These are phyloP conservation scores for Digitonthophagus gazella DNA, from an alignment of 2,888 invertebrate species.

Conservation along the genomic window DNA sequence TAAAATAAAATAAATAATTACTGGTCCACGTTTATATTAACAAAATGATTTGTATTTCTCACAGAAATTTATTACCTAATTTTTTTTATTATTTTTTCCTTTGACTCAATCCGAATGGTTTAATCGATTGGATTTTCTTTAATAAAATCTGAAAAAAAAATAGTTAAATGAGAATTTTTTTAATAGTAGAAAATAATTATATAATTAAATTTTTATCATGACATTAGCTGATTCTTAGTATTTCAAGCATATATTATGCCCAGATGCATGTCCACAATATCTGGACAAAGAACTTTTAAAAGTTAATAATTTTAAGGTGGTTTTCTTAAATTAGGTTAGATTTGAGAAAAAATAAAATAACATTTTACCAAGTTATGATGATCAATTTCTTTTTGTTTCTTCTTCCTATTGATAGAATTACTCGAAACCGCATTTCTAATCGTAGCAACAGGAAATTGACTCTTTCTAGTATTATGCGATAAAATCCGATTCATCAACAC, in stretches of 20 bases:
- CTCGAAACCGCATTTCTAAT: slow-evolving; percentile 31
- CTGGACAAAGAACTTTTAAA: too few relatives aligned
- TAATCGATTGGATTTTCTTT: slow-evolving; percentile 38
- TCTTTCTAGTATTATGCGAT: slow-evolving; percentile 33
- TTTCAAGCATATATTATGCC: too few relatives aligned
- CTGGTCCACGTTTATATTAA: slow-evolving; percentile 4
- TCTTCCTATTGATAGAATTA: slow-evolving; percentile 37
- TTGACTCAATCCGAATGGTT: slow-evolving; percentile 36
- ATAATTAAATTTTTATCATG: too few relatives aligned
- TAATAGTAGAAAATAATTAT: slow-evolving; percentile 7
- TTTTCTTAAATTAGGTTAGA: too few relatives aligned
- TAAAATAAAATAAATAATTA: not conserved
- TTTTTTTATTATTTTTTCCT: slow-evolving; percentile 15
- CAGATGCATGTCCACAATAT: too few relatives aligned
- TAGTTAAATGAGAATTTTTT: slow-evolving; percentile 7
- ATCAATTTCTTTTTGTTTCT: slow-evolving; percentile 38
- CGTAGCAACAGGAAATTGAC: slow-evolving; percentile 25
- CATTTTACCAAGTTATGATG: slow-evolving; percentile 38
- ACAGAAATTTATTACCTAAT: not conserved
- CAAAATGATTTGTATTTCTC: not conserved
- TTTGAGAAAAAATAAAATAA: not conserved
- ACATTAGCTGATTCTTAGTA: too few relatives aligned
- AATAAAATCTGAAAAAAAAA: slow-evolving; percentile 21
- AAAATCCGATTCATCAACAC: slow-evolving; percentile 38
- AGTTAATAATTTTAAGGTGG: too few relatives aligned